Evolutionary conservation across 2,797 vertebrate genomes (phyloP), one percentile per base, ranked within the genome.

Genomic region (Galago senegalensis): DNA sequence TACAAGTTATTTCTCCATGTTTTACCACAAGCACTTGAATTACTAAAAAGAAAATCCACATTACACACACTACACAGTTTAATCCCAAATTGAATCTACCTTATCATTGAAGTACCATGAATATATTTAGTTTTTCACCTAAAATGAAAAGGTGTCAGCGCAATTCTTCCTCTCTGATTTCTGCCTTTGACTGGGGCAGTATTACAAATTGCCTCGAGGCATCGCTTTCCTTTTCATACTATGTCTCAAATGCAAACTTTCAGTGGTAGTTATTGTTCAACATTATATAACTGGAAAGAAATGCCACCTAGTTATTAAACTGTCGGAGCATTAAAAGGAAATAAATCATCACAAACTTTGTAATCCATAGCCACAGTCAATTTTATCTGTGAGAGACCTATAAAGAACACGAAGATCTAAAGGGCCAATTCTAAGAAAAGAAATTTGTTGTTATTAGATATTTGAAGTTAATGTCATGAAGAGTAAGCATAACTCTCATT

Each of bases 281-380:
- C 46, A 79, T 79, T 92, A 96, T 37, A 60, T 80, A 97, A 95
- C 49, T 91, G 92, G 96, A 95, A 92, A 97, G 92, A 98, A 97
- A 87, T 94, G 97, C 80, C 75, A 96, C 60, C 92, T 97, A 96
- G 93, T 97, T 98, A 98, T 98, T 98, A 98, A 98, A 97, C 91
- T 97, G 96, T 98, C 98, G 98, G 92, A 89, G 92, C 83, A 96
- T 97, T 97, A 97, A 98, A 98, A 96, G 92, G 7, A 82, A 95
- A 96, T 94, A 97, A 97, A 98, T 98, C 92, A 94, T 95, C 98
- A 97, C 89, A 97, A 97, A 97, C 69, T 56, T 81, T 73, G n/a
- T 65, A 96, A 94, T 65, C 58, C 93, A 70, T 29, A 95, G 92
- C 16, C 65, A 85, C 46, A 96, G 93, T 96, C 92, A 94, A 21